Conservation (phyloP, 2,113 vertebrate genomes). For the Ailurus styani region DNA sequence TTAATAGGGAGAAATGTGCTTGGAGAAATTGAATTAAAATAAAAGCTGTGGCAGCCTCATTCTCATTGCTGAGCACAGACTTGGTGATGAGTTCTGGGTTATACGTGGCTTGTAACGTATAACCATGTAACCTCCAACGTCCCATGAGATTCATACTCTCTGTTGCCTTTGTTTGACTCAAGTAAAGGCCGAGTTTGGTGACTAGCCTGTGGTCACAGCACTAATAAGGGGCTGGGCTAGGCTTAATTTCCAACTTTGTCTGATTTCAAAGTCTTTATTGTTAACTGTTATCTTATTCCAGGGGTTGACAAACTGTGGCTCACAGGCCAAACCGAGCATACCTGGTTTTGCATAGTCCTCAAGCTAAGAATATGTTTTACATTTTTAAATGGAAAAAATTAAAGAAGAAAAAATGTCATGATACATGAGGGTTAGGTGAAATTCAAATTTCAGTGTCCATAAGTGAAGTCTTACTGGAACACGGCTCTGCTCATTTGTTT, state of each 20-base stretch:
- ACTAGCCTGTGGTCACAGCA: background rate
- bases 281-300: background rate
- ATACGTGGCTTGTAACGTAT: background rate
- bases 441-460: background rate
- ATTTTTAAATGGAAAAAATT: slow-evolving; percentile 2
- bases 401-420: background rate
- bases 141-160: background rate
- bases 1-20: background rate
- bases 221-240: background rate
- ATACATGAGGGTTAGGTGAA: background rate
- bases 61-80: background rate
- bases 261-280: background rate
- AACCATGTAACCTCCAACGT: background rate
- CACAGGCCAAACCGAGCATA: background rate
- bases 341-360: background rate
- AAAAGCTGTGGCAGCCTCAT: background rate
- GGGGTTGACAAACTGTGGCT: background rate
- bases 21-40: background rate
- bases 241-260: background rate
- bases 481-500: background rate
- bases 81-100: background rate
- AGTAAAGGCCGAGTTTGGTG: background rate
- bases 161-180: background rate
- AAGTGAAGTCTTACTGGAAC: background rate
- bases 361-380: background rate